Evolutionary conservation across 2,888 invertebrate species (phyloP).

Genomic region (Liodrosophila aerea): DNA sequence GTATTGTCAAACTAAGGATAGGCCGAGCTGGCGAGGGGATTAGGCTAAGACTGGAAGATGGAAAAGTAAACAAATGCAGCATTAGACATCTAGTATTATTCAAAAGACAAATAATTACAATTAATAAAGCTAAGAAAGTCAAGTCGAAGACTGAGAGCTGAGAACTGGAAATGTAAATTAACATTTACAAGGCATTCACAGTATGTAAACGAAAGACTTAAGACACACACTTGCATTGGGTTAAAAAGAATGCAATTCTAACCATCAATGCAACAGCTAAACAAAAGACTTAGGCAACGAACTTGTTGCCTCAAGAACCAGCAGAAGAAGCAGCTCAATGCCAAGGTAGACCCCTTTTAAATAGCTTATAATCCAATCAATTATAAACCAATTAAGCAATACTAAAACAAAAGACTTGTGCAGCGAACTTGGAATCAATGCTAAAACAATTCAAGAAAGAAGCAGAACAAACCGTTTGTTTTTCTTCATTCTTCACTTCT

Average conservation of each 20-base stretch:
- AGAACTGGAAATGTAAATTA: slow-evolving; percentile 1
- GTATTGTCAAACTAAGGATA: slow-evolving; percentile 19
- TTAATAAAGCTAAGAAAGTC: not conserved
- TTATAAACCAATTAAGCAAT: not conserved
- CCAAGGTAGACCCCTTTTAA: no score
- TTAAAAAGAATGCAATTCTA: not conserved
- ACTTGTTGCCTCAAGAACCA: slow-evolving; percentile 24
- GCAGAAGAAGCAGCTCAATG: no score
- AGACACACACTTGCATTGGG: slow-evolving; percentile 40
- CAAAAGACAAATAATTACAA: no score
- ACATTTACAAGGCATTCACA: slow-evolving; percentile 7
- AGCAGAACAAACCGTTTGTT: slow-evolving; percentile 1
- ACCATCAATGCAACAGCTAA: not conserved
- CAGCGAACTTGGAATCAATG: slow-evolving; percentile 43
- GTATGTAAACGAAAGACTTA: slow-evolving; percentile 39
- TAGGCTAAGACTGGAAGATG: no score
- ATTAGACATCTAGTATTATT: no score
- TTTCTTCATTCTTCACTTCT: no score
- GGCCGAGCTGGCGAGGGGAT: not conserved
- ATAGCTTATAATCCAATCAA: no score
- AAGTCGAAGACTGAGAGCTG: slow-evolving; percentile 2
- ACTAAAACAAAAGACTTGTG: slow-evolving; percentile 54
- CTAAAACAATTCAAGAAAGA: not conserved
- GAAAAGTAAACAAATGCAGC: slow-evolving; percentile 17
- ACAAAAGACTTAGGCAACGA: slow-evolving; percentile 64